A percentile compares a stretch with the other conserved stretches of the same genome.
These are phyloP conservation scores for Aepyceros melampus DNA, from an alignment of 2,113 vertebrate species.

Conservation along the genomic window DNA sequence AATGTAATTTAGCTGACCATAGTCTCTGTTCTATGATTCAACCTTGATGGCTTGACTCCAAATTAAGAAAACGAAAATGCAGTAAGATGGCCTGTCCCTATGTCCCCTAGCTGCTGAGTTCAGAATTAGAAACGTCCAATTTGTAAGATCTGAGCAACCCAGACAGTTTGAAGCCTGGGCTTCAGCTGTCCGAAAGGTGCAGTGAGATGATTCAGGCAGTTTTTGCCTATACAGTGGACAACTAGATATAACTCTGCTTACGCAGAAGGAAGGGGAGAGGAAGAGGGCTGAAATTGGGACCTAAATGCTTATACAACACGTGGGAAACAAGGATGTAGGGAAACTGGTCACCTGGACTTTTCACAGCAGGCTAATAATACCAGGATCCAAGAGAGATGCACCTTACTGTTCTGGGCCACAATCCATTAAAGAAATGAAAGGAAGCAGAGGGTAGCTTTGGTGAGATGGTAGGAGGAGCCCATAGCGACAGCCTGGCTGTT, in stretches of 20 bases:
- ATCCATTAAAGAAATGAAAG: neutral
- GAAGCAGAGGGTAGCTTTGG: neutral
- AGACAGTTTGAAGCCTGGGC: neutral
- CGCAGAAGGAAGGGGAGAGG: neutral
- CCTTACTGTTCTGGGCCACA: conserved; percentile 2
- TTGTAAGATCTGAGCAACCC: conserved; percentile 25
- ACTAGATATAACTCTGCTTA: neutral
- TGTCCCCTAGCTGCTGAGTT: conserved; percentile 29
- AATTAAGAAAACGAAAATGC: conserved; percentile 31
- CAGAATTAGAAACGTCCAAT: neutral
- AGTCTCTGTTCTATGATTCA: conserved; percentile 16
- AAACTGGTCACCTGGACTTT: neutral
- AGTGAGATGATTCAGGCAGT: neutral
- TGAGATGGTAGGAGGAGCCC: neutral
- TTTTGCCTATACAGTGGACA: neutral
- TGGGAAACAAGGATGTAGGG: neutral
- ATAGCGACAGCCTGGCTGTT: neutral
- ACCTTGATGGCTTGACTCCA: neutral
- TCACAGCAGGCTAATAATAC: neutral
- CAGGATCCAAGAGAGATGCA: neutral
- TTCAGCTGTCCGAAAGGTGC: neutral
- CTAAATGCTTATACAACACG: neutral
- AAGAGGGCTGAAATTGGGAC: neutral
- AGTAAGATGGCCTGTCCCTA: conserved; percentile 22
- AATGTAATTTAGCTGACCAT: neutral